Base-by-base conservation (phyloP, 2,797 vertebrate species). In the Margarornis squamiger region DNA sequence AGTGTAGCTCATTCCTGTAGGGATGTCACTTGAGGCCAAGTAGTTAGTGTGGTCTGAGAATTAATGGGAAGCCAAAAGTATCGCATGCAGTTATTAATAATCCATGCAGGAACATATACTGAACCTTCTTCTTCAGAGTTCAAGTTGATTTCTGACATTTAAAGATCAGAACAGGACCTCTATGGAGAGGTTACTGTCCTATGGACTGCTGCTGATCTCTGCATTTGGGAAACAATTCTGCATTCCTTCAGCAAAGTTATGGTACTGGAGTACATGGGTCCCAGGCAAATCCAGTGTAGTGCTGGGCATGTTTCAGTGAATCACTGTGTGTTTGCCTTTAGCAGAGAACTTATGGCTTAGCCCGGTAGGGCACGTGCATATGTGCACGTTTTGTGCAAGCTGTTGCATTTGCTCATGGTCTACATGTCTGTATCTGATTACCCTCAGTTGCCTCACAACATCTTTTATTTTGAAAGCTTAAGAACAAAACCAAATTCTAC, bases 361-460 rank as follows among this genome's bases (percentile, higher is more conserved):
- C 54, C 65, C 74, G 41, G 48, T 23, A 58, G 59, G 74, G 52
- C 92, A 92, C 19, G 52, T 90, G 90, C 77, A 26, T 85, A 43
- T 73, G 59, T 76, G 66, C 92, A 90, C 59, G 38, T 92, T 95
- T 87, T 82, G 77, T 84, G 61, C 86, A 73, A 73, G 79, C 88
- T 84, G 3, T 85, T 90, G 78, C 79, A 2, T 92, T 95, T 92
- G 48, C 83, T 73, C 76, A 79, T 74, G 90, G 67, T 86, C 83
- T 90, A 59, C 3, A 0, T 86, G 95, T 95, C 95, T 96, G 92
- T 59, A 81, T 96, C 95, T 95, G 83, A 96, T 96, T 96, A 95
- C 62, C 81, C 77, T 92, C 77, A 43, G 75, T 95, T 95, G 86
- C 94, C 57, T 93, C 86, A 88, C 86, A 93, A 26, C 77, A 73